phyloP scores from a whole-genome alignment of 1,140 invertebrate genomes.

The Bombus polaris region DNA sequence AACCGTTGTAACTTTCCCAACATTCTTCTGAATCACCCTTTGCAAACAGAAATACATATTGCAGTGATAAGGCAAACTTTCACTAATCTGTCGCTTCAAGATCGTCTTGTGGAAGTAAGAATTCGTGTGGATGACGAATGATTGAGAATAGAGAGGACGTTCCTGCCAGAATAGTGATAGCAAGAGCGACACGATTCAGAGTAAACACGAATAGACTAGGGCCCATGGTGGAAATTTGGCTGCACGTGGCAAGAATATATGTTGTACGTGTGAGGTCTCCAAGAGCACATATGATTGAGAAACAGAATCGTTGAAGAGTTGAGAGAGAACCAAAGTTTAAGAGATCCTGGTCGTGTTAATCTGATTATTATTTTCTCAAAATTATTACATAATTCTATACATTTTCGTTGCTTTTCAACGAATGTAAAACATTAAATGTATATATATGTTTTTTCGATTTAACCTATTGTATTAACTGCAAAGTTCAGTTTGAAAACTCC shows the following conservation, averaged over 20 bases:
- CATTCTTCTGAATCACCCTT: background rate
- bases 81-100: constrained; percentile 4
- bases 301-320: background rate
- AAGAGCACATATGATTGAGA: background rate
- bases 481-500: too few species aligned
- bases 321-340: background rate
- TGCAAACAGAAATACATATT: background rate
- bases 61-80: constrained; percentile 30
- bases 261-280: background rate
- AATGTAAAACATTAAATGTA: background rate
- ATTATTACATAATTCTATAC: too few species aligned
- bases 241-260: background rate
- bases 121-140: background rate
- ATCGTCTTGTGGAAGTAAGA: constrained; percentile 5
- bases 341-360: background rate
- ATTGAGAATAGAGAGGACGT: too few species aligned
- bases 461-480: too few species aligned
- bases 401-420: background rate
- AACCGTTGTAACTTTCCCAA: background rate
- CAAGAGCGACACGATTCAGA: too few species aligned
- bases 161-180: too few species aligned
- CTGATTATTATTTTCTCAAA: too few species aligned
- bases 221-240: background rate
- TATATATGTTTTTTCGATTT: too few species aligned
- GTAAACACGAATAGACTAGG: background rate